phyloP scores from a whole-genome alignment of 1,140 invertebrate species.

The Temnothorax longispinosus region DNA sequence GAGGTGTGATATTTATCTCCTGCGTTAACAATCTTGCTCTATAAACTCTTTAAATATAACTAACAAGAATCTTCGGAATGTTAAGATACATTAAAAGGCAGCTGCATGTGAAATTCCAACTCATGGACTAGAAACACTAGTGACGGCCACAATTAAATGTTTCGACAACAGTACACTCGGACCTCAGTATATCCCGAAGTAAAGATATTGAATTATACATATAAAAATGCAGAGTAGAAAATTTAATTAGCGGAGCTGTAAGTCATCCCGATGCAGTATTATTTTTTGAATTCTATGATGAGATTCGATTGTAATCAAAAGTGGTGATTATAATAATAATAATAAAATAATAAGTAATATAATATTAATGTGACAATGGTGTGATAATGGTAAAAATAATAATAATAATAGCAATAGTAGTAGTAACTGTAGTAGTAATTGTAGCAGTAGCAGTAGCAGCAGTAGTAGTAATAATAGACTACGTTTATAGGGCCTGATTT shows the following conservation, averaged over 20 bases:
- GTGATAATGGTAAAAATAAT: not conserved
- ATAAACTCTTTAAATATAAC: conserved; percentile 45
- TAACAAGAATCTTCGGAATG: conserved; percentile 49
- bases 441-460: not conserved
- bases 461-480: not conserved
- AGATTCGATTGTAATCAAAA: not conserved
- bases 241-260: not conserved
- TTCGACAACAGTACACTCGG: not conserved
- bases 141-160: conserved; percentile 26
- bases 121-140: conserved; percentile 34
- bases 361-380: not conserved
- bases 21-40: conserved; percentile 6
- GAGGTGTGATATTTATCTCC: not conserved
- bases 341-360: not conserved
- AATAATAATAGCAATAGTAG: not conserved
- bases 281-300: not conserved
- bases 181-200: not conserved
- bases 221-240: not conserved
- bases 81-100: conserved; percentile 48
- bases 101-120: conserved; percentile 30
- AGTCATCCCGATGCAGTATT: not conserved
- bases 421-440: not conserved
- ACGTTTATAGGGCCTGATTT: too few relatives aligned
- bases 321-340: not conserved
- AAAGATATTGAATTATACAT: not conserved